Base-by-base conservation (phyloP, 2,888 invertebrate genomes). In the Iselma pallidipennis region DNA sequence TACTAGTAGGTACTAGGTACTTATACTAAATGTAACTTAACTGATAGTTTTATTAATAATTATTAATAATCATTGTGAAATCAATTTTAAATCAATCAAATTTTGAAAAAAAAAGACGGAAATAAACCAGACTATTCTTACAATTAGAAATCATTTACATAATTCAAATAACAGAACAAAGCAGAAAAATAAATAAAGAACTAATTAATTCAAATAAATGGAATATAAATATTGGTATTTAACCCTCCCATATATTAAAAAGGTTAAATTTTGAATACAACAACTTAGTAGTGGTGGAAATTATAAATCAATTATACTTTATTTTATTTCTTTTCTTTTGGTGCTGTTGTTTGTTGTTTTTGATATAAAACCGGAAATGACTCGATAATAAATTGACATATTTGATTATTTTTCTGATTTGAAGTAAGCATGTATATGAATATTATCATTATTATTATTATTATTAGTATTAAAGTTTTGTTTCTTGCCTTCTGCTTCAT, bases 371-470 rank as follows among this genome's bases (percentile, higher is more conserved):
- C 4, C 42, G 58, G 58, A 58, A 58, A 53, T 58, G 58, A 58
- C 58, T 58, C 29, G 51, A 58, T 48, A 48, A 49, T 48, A 55
- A 55, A 55, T 45, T 23, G 45, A 45, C 45, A 23, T 45, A 45
- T 45, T 45, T 45, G 45, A 45, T 45, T 45, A 45, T 12, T 23
- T 45, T 45, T 45, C 23, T 23, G 45, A 45, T 23, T 45, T 37
- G 19, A 37, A 37, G 16, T 23, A 45, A 45, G 4, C 23, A 23
- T 45, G 23, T 23, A 21, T 45, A 45, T 45, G 45, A 45, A 23
- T 45, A 45, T 45, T 21, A 45, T 12, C 23, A 12, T 23, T 3
- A 6, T 7, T 7, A 1, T 28, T 28, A 12, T 42, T 10, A 4
- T 45, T 9, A 12, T 9, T 45, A 23, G 3, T 45, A 23, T 45